Evolutionary conservation across 1,140 invertebrate genomes (phyloP).

Genomic region (Whitmania pigra): DNA sequence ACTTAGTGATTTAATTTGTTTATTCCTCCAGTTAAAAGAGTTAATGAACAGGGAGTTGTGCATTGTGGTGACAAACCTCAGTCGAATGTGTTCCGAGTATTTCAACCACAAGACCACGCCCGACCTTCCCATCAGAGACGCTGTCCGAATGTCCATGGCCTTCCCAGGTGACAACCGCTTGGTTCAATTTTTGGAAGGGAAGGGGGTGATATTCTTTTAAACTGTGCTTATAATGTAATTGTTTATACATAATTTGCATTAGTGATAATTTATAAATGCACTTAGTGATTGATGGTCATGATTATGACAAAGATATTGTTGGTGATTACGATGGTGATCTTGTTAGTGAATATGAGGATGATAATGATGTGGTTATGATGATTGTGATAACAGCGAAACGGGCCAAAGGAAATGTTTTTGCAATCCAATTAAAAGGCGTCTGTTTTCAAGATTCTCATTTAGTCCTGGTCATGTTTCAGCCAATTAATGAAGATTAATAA

Average conservation of each 20-base stretch:
- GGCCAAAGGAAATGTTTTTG: background rate
- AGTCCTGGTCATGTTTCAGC: no score
- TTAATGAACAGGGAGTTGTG: constrained; percentile 34
- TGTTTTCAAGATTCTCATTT: no score
- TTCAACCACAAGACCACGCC: constrained; percentile 38
- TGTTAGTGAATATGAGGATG: no score
- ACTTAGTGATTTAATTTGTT: background rate
- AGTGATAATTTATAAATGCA: no score
- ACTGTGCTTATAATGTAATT: background rate
- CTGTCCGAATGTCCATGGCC: constrained; percentile 39
- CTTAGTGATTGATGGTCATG: no score
- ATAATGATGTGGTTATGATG: no score
- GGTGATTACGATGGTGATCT: no score
- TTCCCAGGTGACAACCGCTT: constrained; percentile 33
- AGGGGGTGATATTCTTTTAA: no score
- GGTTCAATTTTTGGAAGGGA: no score
- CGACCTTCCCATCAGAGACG: constrained; percentile 34
- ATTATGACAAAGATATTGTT: no score
- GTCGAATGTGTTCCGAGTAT: constrained; percentile 35
- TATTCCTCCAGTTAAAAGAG: constrained; percentile 30
- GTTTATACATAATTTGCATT: no score
- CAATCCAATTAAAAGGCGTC: background rate
- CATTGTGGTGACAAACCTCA: constrained; percentile 38
- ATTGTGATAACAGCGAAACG: background rate
- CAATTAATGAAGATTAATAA: no score